Percentiles rank a stretch among this genome's conserved stretches.
phyloP scores from a whole-genome alignment of 2,888 invertebrate genomes.

The Thymelicus sylvestris region DNA sequence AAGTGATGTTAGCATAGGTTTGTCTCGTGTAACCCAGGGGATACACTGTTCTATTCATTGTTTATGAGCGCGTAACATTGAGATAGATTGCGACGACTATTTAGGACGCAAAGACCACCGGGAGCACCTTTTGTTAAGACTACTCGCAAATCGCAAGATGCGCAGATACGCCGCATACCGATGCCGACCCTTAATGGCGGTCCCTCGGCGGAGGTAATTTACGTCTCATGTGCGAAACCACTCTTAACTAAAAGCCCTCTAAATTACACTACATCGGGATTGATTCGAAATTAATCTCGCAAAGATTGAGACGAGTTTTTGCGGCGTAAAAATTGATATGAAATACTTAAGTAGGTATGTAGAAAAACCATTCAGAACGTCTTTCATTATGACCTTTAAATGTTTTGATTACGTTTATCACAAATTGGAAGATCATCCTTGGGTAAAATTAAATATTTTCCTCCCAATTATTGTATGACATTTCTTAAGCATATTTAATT shows the following conservation, averaged over 20 bases:
- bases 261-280: slow-evolving; percentile 78
- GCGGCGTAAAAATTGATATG: slow-evolving; percentile 32
- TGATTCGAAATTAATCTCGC: slow-evolving; percentile 79
- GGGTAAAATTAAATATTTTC: no score
- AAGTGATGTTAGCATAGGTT: background rate
- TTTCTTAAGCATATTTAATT: background rate
- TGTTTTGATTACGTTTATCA: background rate
- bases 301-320: slow-evolving; percentile 50
- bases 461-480: background rate
- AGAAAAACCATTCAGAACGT: background rate
- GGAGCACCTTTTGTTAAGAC: slow-evolving; percentile 76
- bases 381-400: background rate
- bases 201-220: slow-evolving; percentile 77
- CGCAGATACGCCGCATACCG: slow-evolving; percentile 77
- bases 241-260: slow-evolving; percentile 81
- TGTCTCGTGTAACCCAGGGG: background rate
- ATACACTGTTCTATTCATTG: background rate
- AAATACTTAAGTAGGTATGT: slow-evolving; percentile 9
- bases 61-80: slow-evolving; percentile 55
- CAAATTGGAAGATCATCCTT: background rate
- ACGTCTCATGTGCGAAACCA: slow-evolving; percentile 82
- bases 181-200: slow-evolving; percentile 77
- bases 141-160: slow-evolving; percentile 80
- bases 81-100: slow-evolving; percentile 57
- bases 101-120: slow-evolving; percentile 74